Evolutionary conservation across 1,140 invertebrate species (phyloP), one percentile per base, ranked within the genome.

Genomic region (Meloidogyne hapla): DNA sequence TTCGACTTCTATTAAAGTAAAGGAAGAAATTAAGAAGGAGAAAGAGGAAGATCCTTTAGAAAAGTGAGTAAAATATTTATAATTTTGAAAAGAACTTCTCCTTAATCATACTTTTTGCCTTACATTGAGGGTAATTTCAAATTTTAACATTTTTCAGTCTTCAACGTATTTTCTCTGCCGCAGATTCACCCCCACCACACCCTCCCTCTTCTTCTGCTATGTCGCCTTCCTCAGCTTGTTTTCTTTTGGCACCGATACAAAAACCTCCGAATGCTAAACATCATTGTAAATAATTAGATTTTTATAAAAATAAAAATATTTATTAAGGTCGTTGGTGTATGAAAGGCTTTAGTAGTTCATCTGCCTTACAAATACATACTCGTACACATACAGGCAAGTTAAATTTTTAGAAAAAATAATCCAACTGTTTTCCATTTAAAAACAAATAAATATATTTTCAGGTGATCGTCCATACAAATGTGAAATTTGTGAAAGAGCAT

Each of bases 401-500:
- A 26, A n/a, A 71, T 42, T 62, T 62, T 9, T n/a, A n/a, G n/a
- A n/a, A n/a, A n/a, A 13, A 9, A 5, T n/a, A 12, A n/a, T 42
- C 21, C 8, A 25, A 63, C 2, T 40, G 1, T 71, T 1, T 26
- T 40, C 8, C 21, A 2, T 48, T 68, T 25, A 38, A 38, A 4
- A 4, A 4, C 33, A 21, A 62, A 67, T 12, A 26, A 13, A 25
- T 71, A 15, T 28, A 8, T 5, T 6, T 83, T 64, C 71, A 85
- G 85, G 94, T 10, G 95, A 97, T 90, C 96, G 96, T 88, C 95
- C 95, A 5, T 98, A 97, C 91, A 92, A 94, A 88, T 98, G 95
- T 89, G 93, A 92, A 80, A 92, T 95, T 83, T 96, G 94, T 88
- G 92, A 93, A 88, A 94, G 87, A 89, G 94, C 94, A 71, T 98